Base-by-base conservation (phyloP, 2,888 invertebrate genomes). In the Automeris io region DNA sequence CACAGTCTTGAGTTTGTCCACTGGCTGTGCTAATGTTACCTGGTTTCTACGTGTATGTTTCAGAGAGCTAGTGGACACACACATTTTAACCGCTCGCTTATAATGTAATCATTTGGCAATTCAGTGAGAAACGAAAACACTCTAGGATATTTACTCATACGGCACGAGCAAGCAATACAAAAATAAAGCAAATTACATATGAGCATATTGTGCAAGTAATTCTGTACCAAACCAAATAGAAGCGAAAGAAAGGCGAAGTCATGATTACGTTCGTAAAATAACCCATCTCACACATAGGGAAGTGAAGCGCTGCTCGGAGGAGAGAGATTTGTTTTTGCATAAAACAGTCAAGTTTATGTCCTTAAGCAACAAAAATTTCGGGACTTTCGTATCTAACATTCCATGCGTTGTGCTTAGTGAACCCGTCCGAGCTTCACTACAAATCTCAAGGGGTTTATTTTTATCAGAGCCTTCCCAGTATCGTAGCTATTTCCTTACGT, bases 361-460 rank as follows among this genome's bases (percentile, higher is more conserved):
- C 16, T 1, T 18, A 22, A 8, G n/a, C 18, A 21, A 25, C 21
- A 34, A 21, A 9, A 22, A 34, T 19, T 11, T 25, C 13, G 9
- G 21, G 3, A 11, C 34, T 34, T 23, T 16, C 36, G 23, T 23
- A 43, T 55, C 59, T 57, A 50, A 51, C 52, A 54, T 56, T 49
- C 53, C 48, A 50, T 49, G 45, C 45, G 51, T 50, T 55, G 42
- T 49, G 51, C 46, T 45, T 45, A 50, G 46, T 47, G 40, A 47
- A 48, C 46, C 42, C 44, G 43, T 43, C 33, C 43, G 16, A 38
- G 47, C 46, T 40, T 46, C n/a, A 41, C 43, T 43, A 63, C 61
- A 68, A 70, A 70, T 70, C 70, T 61, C 55, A 35, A 32, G 40
- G 60, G 69, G 56, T 63, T 66, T 69, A 71, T 70, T 69, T 70